Evolutionary conservation across 2,888 invertebrate genomes (phyloP).

Genomic region (Drosophila limbata): DNA sequence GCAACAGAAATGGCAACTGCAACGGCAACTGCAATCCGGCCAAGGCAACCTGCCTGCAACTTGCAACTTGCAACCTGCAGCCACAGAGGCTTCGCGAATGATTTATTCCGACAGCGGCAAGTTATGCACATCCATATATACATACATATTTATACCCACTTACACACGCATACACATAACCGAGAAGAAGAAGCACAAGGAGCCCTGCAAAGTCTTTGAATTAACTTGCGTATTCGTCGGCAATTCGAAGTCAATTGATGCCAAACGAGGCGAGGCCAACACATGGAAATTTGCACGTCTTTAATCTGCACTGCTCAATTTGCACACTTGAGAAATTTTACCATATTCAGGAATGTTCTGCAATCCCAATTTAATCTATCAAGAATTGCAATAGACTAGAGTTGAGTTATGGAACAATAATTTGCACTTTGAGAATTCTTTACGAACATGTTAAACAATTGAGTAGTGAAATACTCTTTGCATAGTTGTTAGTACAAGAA

Average conservation of each 20-base stretch:
- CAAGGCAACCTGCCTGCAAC: not conserved
- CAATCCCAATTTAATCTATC: not conserved
- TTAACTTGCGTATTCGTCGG: conserved; percentile 8
- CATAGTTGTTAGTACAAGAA: too few relatives aligned
- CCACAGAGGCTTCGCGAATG: conserved; percentile 22
- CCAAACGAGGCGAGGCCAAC: not conserved
- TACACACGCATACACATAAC: not conserved
- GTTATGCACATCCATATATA: not conserved
- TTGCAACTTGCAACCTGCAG: not conserved
- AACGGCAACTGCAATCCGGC: conserved; percentile 6
- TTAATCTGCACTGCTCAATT: conserved; percentile 11
- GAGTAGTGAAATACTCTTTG: too few relatives aligned
- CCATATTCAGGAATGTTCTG: not conserved
- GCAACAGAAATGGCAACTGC: too few relatives aligned
- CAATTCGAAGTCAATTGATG: conserved; percentile 18
- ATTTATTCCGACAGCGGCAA: conserved; percentile 42
- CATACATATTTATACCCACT: not conserved
- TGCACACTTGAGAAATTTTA: conserved; percentile 1
- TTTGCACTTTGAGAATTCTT: too few relatives aligned
- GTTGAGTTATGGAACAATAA: not conserved
- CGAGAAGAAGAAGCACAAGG: not conserved
- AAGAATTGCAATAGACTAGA: not conserved
- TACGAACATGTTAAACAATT: too few relatives aligned
- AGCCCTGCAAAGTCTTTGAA: not conserved
- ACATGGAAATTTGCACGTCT: not conserved